A percentile compares a stretch with the other conserved stretches of the same genome.
Evolutionary conservation across 2,888 invertebrate genomes (phyloP).

Genomic region (Mesorhabditis spiculigera): DNA sequence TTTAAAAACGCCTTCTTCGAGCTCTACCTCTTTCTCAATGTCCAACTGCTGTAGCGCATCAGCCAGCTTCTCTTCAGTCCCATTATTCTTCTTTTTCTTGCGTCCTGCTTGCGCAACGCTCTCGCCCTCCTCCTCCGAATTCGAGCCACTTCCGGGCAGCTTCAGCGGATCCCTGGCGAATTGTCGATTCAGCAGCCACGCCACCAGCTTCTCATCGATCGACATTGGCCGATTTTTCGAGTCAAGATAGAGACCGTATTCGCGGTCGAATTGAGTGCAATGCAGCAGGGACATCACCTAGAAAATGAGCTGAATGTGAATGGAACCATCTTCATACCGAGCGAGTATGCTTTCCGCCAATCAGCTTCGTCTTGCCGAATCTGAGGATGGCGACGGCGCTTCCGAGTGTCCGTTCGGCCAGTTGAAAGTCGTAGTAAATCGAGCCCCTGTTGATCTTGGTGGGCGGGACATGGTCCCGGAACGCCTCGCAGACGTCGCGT

Average conservation of each 20-base stretch:
- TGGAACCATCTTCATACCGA: neutral
- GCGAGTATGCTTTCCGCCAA: slow-evolving; percentile 1
- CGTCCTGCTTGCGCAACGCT: too few relatives aligned
- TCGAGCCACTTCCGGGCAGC: neutral
- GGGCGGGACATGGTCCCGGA: neutral
- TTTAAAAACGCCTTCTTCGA: too few relatives aligned
- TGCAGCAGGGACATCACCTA: neutral
- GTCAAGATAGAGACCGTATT: neutral
- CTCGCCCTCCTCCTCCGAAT: neutral
- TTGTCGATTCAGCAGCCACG: neutral
- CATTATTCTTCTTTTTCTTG: too few relatives aligned
- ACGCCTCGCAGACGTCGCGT: neutral
- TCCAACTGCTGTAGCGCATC: too few relatives aligned
- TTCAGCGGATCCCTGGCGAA: neutral
- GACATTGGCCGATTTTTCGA: neutral
- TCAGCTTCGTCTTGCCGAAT: neutral
- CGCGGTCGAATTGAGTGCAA: neutral
- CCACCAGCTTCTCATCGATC: neutral
- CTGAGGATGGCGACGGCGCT: neutral
- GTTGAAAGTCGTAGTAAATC: too few relatives aligned
- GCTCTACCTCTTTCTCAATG: too few relatives aligned
- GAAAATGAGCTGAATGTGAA: neutral
- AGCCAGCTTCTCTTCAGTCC: too few relatives aligned
- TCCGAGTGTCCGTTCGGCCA: neutral
- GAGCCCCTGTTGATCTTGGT: too few relatives aligned